A percentile compares a stretch with the other conserved stretches of the same genome.
Evolutionary conservation across 2,797 vertebrate genomes (phyloP).

Genomic region (Yasuhikotakia modesta): DNA sequence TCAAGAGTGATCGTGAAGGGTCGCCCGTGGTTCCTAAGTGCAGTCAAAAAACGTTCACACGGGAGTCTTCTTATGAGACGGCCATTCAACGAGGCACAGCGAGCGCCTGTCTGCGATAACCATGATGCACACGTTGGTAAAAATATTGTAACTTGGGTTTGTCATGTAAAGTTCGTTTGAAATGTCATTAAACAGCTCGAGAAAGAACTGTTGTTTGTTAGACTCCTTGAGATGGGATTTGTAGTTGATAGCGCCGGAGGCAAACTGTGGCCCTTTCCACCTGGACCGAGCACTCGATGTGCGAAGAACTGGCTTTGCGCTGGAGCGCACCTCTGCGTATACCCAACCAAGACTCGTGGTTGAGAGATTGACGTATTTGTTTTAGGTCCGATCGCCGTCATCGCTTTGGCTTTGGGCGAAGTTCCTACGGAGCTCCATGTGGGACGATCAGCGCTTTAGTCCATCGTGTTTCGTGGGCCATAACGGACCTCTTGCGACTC

Average conservation of each 20-base stretch:
- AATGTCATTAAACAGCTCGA: constrained; percentile 82
- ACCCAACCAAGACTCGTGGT: constrained; percentile 77
- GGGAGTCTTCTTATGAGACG: constrained; percentile 77
- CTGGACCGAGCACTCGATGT: constrained; percentile 81
- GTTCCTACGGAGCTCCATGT: constrained; percentile 80
- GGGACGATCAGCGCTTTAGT: constrained; percentile 78
- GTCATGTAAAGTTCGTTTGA: constrained; percentile 81
- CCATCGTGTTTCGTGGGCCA: constrained; percentile 70
- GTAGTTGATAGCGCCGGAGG: constrained; percentile 80
- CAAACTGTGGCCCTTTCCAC: constrained; percentile 80
- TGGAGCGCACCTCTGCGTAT: constrained; percentile 79
- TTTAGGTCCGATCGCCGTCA: constrained; percentile 78
- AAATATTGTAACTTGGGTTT: constrained; percentile 81
- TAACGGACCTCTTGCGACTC: constrained; percentile 67
- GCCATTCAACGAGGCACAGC: constrained; percentile 81
- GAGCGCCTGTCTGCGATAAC: constrained; percentile 81
- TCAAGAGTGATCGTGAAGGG: constrained; percentile 74
- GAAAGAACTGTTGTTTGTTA: constrained; percentile 81
- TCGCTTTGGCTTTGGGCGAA: constrained; percentile 81
- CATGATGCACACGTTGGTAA: constrained; percentile 82
- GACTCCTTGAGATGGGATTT: constrained; percentile 80
- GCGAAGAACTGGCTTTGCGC: constrained; percentile 82
- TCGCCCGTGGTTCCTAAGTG: constrained; percentile 78
- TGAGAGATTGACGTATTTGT: constrained; percentile 76
- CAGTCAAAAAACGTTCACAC: constrained; percentile 82